These are phyloP conservation scores for Styela clava DNA, from an alignment of 23 tunicate species.

Conservation along the genomic window DNA sequence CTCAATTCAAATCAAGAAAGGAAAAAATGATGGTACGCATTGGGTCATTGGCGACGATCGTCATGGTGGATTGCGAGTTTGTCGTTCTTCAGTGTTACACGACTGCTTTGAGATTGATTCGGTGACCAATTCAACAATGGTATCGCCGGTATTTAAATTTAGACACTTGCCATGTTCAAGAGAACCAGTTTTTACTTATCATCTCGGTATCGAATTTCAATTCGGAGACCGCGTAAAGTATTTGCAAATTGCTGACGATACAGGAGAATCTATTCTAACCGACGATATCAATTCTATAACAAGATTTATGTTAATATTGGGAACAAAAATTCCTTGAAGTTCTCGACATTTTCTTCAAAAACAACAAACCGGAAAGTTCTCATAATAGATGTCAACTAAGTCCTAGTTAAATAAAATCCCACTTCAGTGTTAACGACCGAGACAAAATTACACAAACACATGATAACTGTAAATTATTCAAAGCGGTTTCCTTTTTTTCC, in stretches of 20 bases:
- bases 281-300: neutral
- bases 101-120: neutral
- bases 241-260: neutral
- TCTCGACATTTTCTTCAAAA: too few species aligned
- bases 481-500: too few species aligned
- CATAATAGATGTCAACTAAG: too few species aligned
- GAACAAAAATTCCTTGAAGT: neutral
- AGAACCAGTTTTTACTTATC: neutral
- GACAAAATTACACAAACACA: too few species aligned
- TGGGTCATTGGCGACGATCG: neutral
- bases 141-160: neutral
- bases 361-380: too few species aligned
- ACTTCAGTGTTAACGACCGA: too few species aligned
- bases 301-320: neutral
- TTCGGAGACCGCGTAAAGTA: neutral
- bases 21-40: neutral
- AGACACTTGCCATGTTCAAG: neutral
- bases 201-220: conserved; percentile 3
- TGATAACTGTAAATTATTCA: too few species aligned
- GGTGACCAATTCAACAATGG: neutral
- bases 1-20: neutral
- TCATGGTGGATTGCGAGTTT: conserved; percentile 2
- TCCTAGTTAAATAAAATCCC: too few species aligned
- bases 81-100: neutral
- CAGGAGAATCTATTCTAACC: neutral